Evolutionary conservation across 2,888 invertebrate genomes (phyloP).

Genomic region (Amaurobius ferox): DNA sequence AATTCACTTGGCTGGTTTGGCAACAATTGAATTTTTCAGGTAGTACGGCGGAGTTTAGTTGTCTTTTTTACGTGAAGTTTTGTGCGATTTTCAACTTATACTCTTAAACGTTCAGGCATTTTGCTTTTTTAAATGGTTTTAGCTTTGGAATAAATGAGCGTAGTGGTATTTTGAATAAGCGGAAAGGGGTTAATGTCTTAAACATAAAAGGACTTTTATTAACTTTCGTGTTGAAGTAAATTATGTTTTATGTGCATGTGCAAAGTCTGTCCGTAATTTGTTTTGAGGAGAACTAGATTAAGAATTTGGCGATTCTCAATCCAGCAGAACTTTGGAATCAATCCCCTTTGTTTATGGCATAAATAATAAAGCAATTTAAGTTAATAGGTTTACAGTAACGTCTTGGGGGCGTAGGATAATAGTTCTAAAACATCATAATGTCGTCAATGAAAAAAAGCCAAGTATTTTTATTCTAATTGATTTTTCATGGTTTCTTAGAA

Average conservation of each 20-base stretch:
- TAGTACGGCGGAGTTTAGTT: slow-evolving; percentile 20
- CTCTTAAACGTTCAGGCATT: neutral
- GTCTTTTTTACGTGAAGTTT: neutral
- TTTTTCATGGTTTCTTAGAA: too few relatives aligned
- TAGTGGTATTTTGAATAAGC: neutral
- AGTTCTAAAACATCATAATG: too few relatives aligned
- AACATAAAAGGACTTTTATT: neutral
- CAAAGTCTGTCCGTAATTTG: too few relatives aligned
- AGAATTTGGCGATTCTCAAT: too few relatives aligned
- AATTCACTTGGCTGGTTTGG: slow-evolving; percentile 51
- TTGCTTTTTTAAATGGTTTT: slow-evolving; percentile 13
- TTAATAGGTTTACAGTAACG: too few relatives aligned
- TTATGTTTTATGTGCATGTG: neutral
- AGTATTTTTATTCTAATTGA: too few relatives aligned
- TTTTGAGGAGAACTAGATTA: too few relatives aligned
- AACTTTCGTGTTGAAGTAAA: neutral
- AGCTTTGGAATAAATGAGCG: neutral
- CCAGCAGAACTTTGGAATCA: too few relatives aligned
- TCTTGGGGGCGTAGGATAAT: too few relatives aligned
- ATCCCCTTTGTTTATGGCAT: too few relatives aligned
- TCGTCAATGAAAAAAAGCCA: too few relatives aligned
- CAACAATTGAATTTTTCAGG: slow-evolving; percentile 63
- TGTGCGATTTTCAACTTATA: neutral
- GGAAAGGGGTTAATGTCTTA: neutral
- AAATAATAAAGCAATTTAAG: too few relatives aligned